Evolutionary conservation across 2,797 vertebrate species (phyloP).

Genomic region (Pagetopsis macropterus): DNA sequence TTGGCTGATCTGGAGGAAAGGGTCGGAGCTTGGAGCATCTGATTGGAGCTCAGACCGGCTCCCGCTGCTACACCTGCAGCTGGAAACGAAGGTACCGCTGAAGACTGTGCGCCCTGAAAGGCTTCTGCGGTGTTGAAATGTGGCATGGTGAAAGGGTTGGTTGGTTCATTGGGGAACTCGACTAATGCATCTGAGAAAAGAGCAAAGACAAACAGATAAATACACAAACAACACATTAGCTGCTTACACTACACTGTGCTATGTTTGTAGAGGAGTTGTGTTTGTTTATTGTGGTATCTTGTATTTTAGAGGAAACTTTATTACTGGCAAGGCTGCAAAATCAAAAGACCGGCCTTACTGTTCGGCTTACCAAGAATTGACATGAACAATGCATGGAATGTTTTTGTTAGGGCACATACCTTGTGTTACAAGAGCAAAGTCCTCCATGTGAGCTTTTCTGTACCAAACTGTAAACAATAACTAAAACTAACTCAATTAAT

Average conservation of each 20-base stretch:
- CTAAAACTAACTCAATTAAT: too few species aligned
- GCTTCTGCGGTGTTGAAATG: slow-evolving; percentile 32
- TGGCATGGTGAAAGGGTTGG: slow-evolving; percentile 51
- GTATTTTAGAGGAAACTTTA: not conserved
- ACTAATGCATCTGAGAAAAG: slow-evolving; percentile 57
- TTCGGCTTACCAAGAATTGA: not conserved
- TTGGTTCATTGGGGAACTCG: slow-evolving; percentile 23
- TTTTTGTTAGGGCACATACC: too few species aligned
- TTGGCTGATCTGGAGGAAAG: slow-evolving; percentile 44
- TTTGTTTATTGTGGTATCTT: not conserved
- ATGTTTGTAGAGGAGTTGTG: not conserved
- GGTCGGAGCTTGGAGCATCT: slow-evolving; percentile 39
- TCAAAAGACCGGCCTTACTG: not conserved
- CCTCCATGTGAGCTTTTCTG: too few species aligned
- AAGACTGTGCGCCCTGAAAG: not conserved
- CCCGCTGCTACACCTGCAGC: slow-evolving; percentile 10
- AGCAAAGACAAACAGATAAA: slow-evolving; percentile 4
- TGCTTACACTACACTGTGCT: not conserved
- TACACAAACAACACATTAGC: not conserved
- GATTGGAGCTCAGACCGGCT: slow-evolving; percentile 28
- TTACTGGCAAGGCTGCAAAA: not conserved
- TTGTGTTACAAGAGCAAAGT: too few species aligned
- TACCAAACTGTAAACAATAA: too few species aligned
- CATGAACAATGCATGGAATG: too few species aligned
- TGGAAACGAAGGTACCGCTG: not conserved